Evolutionary conservation across 2,113 vertebrate genomes (phyloP).

Genomic region (Raphicerus campestris): DNA sequence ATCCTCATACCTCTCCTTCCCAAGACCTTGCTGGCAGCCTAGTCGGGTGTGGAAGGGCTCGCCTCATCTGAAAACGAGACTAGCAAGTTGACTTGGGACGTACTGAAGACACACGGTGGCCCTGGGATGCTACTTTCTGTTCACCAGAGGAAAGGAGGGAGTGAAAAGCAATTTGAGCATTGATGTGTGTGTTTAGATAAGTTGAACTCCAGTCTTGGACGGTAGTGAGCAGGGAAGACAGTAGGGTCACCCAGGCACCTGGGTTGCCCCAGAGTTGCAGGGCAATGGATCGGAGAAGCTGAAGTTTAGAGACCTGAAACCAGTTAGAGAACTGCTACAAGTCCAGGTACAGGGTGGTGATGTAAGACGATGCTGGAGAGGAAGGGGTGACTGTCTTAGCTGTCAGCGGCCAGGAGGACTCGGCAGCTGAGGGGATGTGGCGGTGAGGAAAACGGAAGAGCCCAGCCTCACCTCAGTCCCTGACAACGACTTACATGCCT

Average conservation of each 20-base stretch:
- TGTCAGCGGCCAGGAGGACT: neutral
- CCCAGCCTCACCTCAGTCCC: neutral
- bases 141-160: neutral
- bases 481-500: neutral
- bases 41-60: constrained; percentile 87
- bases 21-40: constrained; percentile 82
- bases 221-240: constrained; percentile 42
- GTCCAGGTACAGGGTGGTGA: neutral
- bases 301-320: neutral
- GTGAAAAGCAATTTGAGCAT: constrained; percentile 39
- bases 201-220: neutral
- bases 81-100: constrained; percentile 76
- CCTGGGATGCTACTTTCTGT: constrained; percentile 63
- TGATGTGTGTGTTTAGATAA: neutral
- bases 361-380: rapidly evolving
- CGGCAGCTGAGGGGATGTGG: neutral
- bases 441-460: neutral
- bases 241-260: neutral
- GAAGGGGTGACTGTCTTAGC: too few species aligned
- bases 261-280: neutral
- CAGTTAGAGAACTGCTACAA: neutral
- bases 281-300: neutral
- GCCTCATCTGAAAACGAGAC: constrained; percentile 80
- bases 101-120: constrained; percentile 63
- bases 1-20: constrained; percentile 59